These are phyloP conservation scores for Brachirus orientalis DNA, from an alignment of 2,113 vertebrate species.

Conservation along the genomic window DNA sequence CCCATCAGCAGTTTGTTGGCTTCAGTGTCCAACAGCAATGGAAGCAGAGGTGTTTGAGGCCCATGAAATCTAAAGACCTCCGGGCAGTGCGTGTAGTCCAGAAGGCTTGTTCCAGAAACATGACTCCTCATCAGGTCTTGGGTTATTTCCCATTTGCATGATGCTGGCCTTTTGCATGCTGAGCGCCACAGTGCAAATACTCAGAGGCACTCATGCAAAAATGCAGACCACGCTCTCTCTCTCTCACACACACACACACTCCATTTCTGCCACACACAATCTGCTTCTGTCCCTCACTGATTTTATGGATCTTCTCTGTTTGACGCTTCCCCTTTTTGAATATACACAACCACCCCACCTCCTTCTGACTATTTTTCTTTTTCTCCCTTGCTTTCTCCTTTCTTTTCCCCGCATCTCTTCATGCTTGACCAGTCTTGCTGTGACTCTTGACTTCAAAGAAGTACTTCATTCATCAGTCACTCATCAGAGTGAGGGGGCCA, in stretches of 20 bases:
- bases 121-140: constrained; percentile 26
- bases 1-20: not conserved
- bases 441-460: constrained; percentile 83
- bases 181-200: constrained; percentile 54
- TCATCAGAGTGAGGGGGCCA: constrained; percentile 73
- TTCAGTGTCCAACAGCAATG: not conserved
- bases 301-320: constrained; percentile 69
- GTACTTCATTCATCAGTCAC: constrained; percentile 81
- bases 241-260: constrained; percentile 24
- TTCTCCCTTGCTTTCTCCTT: constrained; percentile 26
- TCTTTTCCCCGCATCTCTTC: constrained; percentile 65
- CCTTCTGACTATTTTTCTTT: constrained; percentile 13
- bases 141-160: constrained; percentile 37
- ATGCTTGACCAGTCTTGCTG: constrained; percentile 76
- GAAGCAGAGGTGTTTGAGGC: constrained; percentile 9
- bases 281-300: constrained; percentile 48
- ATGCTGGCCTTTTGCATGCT: constrained; percentile 50
- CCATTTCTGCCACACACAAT: constrained; percentile 28
- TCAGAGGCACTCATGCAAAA: constrained; percentile 53
- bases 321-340: constrained; percentile 55
- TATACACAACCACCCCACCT: constrained; percentile 10
- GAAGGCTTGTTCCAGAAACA: constrained; percentile 29
- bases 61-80: constrained; percentile 7
- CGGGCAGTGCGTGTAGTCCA: constrained; percentile 11
- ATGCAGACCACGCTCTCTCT: constrained; percentile 37